A percentile compares a stretch with the other conserved stretches of the same genome.
Conservation (phyloP, 30 jellyfish, hydroid and myxozoan genomes). For the Calvadosia cruxmelitensis region DNA sequence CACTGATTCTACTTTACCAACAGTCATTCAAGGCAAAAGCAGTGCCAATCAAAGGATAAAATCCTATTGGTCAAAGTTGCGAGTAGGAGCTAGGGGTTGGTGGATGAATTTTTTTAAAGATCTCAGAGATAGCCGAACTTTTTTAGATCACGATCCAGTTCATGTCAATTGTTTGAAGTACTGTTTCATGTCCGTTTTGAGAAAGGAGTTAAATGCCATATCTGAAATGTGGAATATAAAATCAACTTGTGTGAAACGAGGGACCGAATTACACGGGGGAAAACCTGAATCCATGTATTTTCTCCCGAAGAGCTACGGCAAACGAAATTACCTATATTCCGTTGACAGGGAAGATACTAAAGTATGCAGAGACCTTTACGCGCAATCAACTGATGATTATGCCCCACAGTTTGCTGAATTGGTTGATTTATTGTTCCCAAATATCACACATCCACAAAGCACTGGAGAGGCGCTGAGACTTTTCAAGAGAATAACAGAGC, state of each 20-base stretch:
- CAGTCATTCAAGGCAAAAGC: slow-evolving; percentile 15
- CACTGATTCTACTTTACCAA: slow-evolving; percentile 10
- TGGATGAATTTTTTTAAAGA: slow-evolving; percentile 47
- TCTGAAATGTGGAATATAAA: slow-evolving; percentile 34
- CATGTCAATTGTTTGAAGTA: slow-evolving; percentile 34
- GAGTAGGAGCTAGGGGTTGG: slow-evolving; percentile 48
- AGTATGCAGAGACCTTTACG: background rate
- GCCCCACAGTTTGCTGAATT: background rate
- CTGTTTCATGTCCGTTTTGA: slow-evolving; percentile 35
- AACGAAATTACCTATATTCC: slow-evolving; percentile 6
- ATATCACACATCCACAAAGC: background rate
- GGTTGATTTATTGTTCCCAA: background rate
- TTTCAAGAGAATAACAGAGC: background rate
- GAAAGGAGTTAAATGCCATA: slow-evolving; percentile 44
- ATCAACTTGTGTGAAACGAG: slow-evolving; percentile 14
- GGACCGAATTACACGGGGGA: slow-evolving; percentile 36
- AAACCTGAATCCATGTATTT: slow-evolving; percentile 46
- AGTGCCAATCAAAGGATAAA: slow-evolving; percentile 48
- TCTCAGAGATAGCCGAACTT: slow-evolving; percentile 22
- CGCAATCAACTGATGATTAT: background rate
- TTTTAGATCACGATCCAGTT: slow-evolving; percentile 33
- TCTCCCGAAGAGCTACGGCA: slow-evolving; percentile 27
- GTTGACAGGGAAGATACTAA: slow-evolving; percentile 18
- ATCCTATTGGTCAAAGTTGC: slow-evolving; percentile 49
- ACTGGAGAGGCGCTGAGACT: background rate